Percentiles rank a stretch among this genome's conserved stretches.
Evolutionary conservation across 2,113 vertebrate species (phyloP).

Genomic region (Corythaixoides concolor): DNA sequence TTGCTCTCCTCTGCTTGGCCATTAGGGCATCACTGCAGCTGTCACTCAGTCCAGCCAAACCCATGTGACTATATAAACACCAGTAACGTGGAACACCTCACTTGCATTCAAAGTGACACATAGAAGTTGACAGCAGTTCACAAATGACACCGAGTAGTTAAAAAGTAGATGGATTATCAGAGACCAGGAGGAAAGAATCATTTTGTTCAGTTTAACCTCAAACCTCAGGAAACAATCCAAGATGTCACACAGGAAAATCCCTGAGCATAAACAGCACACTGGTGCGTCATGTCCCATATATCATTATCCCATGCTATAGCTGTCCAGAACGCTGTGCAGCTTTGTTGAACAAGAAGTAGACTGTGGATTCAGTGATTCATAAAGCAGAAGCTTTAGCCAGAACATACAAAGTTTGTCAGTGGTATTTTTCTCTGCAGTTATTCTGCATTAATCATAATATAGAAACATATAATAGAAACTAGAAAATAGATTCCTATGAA

Average conservation of each 20-base stretch:
- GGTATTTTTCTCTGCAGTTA: not conserved
- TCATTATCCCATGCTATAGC: conserved; percentile 26
- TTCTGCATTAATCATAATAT: not conserved
- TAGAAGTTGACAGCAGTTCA: not conserved
- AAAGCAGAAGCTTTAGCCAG: not conserved
- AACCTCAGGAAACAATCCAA: conserved; percentile 11
- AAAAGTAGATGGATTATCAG: not conserved
- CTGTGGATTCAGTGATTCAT: conserved; percentile 44
- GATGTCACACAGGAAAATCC: conserved; percentile 1
- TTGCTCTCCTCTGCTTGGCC: not conserved
- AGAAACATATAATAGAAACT: not conserved
- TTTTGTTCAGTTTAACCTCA: conserved; percentile 41
- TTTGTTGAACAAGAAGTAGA: not conserved
- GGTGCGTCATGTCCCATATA: not conserved
- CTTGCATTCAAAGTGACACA: not conserved
- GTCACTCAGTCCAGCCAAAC: not conserved
- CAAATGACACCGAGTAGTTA: not conserved
- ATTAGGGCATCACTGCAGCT: not conserved
- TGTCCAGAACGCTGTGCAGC: not conserved
- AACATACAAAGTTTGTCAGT: not conserved
- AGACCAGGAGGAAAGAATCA: not conserved
- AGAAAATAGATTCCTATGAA: not conserved
- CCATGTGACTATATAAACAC: not conserved
- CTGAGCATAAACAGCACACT: not conserved
- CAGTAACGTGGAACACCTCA: not conserved